Percentiles rank a stretch among this genome's conserved stretches.
phyloP scores from a whole-genome alignment of 2,888 invertebrate genomes.

The Chorisops tibialis region DNA sequence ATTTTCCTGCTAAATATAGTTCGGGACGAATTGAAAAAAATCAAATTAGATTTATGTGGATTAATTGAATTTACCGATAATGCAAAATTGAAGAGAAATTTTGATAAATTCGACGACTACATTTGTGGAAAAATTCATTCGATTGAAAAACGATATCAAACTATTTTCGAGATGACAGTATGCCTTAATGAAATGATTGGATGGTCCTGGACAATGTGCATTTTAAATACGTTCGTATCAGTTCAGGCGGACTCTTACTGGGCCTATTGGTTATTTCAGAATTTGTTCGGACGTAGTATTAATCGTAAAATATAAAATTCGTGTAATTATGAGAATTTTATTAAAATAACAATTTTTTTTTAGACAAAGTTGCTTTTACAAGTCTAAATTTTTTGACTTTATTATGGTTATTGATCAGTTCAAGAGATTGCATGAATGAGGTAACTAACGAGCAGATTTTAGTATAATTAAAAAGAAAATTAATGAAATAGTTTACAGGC shows the following conservation, averaged over 20 bases:
- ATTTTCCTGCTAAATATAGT: background rate
- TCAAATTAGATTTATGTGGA: background rate
- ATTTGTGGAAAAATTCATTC: background rate
- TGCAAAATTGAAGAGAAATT: background rate
- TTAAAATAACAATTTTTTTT: too few relatives aligned
- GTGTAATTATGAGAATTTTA: too few relatives aligned
- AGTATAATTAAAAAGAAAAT: too few relatives aligned
- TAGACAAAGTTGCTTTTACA: background rate
- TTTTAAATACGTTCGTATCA: background rate
- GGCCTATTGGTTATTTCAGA: background rate
- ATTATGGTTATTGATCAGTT: background rate
- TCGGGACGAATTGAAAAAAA: too few relatives aligned
- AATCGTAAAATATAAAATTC: too few relatives aligned
- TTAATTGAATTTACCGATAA: background rate
- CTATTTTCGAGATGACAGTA: background rate
- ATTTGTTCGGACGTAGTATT: too few relatives aligned
- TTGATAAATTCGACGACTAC: background rate
- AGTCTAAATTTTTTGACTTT: background rate
- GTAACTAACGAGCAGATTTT: background rate
- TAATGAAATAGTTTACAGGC: background rate
- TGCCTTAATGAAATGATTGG: background rate
- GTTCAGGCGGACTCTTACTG: background rate
- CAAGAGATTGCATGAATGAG: slow-evolving; percentile 2
- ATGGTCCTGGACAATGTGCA: background rate
- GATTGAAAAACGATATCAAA: background rate